Conservation (phyloP, 2,888 invertebrate genomes). For the Machimus rusticus region DNA sequence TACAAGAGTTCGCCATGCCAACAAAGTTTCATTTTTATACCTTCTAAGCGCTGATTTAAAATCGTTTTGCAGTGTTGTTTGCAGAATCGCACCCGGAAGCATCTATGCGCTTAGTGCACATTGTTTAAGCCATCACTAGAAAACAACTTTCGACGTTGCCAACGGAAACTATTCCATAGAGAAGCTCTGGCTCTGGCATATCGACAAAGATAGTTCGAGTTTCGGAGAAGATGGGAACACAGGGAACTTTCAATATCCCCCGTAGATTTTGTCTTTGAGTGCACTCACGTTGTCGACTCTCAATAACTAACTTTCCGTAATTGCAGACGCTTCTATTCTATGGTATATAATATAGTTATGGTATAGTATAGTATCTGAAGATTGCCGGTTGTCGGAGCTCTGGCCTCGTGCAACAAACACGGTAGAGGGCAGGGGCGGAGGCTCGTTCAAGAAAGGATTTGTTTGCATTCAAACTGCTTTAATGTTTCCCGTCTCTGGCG, state of each 20-base stretch:
- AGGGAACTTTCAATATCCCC: constrained; percentile 27
- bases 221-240: background rate
- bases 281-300: constrained; percentile 18
- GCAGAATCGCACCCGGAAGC: background rate
- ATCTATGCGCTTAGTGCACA: background rate
- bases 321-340: background rate
- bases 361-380: background rate
- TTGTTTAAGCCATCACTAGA: background rate
- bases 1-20: background rate
- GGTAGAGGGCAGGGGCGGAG: background rate
- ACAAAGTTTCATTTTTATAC: background rate
- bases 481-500: background rate
- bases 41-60: background rate
- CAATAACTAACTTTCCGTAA: constrained; percentile 21
- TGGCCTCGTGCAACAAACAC: background rate
- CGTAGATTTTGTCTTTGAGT: constrained; percentile 22
- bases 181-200: background rate
- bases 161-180: background rate
- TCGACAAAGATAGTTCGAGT: background rate
- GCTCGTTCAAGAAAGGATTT: background rate
- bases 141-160: background rate
- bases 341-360: background rate
- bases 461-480: constrained; percentile 19
- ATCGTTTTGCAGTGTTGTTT: background rate
- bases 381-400: background rate